phyloP scores from a whole-genome alignment of 2,888 invertebrate genomes.

The Hypercompe scribonia region DNA sequence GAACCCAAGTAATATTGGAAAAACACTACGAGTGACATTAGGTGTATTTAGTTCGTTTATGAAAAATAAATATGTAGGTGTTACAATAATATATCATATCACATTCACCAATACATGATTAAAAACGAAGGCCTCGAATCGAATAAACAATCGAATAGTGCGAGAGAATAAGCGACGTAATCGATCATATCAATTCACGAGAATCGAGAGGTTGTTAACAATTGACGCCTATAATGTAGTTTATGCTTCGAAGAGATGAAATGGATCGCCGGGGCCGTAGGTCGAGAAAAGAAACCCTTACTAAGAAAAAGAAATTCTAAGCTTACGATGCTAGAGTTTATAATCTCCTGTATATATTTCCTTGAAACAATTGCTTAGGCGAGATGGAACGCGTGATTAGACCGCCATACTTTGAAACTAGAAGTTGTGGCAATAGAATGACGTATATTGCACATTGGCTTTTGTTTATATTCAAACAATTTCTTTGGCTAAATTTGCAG shows the following conservation, averaged over 20 bases:
- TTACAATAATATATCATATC: background rate
- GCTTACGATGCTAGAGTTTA: conserved; percentile 47
- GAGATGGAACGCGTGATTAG: conserved; percentile 79
- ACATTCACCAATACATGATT: conserved; percentile 55
- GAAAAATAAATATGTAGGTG: background rate
- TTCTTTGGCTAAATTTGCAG: conserved; percentile 20
- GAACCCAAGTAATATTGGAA: background rate
- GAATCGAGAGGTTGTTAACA: conserved; percentile 85
- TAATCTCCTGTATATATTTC: conserved; percentile 47
- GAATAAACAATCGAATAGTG: conserved; percentile 79
- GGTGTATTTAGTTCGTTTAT: background rate
- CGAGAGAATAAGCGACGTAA: conserved; percentile 81
- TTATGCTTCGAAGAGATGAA: conserved; percentile 82
- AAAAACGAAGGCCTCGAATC: conserved; percentile 65
- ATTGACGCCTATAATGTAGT: conserved; percentile 83
- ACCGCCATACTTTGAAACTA: conserved; percentile 61
- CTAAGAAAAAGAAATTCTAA: conserved; percentile 48
- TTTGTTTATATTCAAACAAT: conserved; percentile 51
- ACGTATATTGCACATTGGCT: conserved; percentile 45
- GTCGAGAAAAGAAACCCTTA: conserved; percentile 60
- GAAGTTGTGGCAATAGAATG: conserved; percentile 51
- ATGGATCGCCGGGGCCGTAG: conserved; percentile 82
- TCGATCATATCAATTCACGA: conserved; percentile 82
- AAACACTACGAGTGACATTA: background rate
- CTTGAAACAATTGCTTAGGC: conserved; percentile 69